A percentile compares a stretch with the other conserved stretches of the same genome.
Evolutionary conservation across 2,113 vertebrate species (phyloP).

Genomic region (Sylvilagus bachmani): DNA sequence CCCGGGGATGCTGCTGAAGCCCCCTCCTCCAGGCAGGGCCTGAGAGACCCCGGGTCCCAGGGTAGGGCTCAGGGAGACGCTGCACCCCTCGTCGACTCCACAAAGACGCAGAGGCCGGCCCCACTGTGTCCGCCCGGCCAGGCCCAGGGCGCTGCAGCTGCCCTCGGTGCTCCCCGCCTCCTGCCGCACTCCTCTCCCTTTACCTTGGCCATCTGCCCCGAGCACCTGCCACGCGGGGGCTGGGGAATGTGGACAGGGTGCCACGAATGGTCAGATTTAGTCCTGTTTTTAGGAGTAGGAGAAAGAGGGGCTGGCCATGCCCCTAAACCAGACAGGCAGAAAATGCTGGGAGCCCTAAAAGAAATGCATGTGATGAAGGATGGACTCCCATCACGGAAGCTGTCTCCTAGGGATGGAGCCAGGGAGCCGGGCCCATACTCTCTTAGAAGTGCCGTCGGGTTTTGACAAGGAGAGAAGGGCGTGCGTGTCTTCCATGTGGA

Average conservation of each 20-base stretch:
- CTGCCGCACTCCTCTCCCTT: background rate
- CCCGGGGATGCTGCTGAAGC: too few relatives aligned
- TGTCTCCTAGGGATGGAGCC: background rate
- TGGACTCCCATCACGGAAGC: background rate
- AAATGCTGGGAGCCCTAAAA: background rate
- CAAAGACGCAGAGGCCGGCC: too few relatives aligned
- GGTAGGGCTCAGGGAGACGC: too few relatives aligned
- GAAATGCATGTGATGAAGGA: background rate
- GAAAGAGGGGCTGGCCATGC: background rate
- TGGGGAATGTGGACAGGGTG: rapidly evolving
- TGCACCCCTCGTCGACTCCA: too few relatives aligned
- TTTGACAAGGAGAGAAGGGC: background rate
- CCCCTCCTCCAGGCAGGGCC: too few relatives aligned
- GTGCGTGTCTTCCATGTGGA: background rate
- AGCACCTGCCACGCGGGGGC: background rate
- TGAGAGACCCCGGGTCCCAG: too few relatives aligned
- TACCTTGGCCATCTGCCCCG: background rate
- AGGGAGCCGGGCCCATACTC: too few relatives aligned
- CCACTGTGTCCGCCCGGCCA: too few relatives aligned
- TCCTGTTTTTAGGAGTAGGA: background rate
- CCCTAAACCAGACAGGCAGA: background rate
- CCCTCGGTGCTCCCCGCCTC: background rate
- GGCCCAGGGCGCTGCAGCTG: background rate
- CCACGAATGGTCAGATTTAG: background rate
- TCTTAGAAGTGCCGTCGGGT: background rate